Conservation (phyloP, 1,140 invertebrate species). For the Dolichoris vasculosae region DNA sequence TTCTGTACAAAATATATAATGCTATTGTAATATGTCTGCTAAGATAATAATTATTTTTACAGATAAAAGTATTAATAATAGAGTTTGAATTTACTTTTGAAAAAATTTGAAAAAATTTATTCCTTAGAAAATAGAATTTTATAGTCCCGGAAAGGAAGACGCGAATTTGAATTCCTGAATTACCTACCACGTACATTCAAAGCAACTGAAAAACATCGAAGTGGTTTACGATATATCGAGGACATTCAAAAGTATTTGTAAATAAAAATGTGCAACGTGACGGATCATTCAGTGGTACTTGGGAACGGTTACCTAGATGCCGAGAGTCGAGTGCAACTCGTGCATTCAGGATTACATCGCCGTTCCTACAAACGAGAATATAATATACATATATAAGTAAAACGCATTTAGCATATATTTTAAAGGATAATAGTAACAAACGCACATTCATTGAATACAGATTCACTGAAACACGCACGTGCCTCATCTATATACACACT, state of each 20-base stretch:
- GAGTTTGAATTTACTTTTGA: no score
- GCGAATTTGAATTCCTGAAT: no score
- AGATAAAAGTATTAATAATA: no score
- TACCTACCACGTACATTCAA: background rate
- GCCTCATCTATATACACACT: slow-evolving; percentile 51
- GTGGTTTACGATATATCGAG: background rate
- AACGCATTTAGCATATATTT: background rate
- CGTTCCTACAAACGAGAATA: slow-evolving; percentile 8
- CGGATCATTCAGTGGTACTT: background rate
- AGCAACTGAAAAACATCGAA: background rate
- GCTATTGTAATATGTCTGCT: no score
- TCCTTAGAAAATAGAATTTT: no score
- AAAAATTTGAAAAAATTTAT: no score
- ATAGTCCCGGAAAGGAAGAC: no score
- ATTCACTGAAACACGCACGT: slow-evolving; percentile 48
- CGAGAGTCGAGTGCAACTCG: background rate
- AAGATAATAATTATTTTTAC: no score
- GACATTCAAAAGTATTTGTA: background rate
- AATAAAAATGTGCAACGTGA: background rate
- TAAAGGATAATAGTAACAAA: background rate
- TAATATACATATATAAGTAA: slow-evolving; percentile 11
- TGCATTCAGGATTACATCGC: background rate
- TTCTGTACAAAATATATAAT: no score
- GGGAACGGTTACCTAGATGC: background rate
- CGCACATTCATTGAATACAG: no score